phyloP scores from a whole-genome alignment of 2,888 invertebrate species.

The Camponotus fellah region DNA sequence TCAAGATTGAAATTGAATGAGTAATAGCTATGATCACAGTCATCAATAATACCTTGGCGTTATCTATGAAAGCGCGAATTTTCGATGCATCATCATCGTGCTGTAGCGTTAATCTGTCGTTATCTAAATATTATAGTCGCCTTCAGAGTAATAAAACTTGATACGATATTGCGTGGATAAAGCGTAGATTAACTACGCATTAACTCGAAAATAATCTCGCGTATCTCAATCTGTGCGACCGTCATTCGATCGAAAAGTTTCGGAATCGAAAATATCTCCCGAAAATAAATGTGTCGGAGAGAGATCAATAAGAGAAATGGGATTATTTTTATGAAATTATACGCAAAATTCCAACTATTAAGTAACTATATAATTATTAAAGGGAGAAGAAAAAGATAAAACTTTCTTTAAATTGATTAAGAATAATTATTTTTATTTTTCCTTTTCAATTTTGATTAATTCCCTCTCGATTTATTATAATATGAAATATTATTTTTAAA shows the following conservation, averaged over 20 bases:
- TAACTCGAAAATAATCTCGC: neutral
- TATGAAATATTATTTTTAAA: too few species aligned
- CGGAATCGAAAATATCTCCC: neutral
- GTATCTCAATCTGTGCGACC: neutral
- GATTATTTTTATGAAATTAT: neutral
- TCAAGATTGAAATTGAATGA: neutral
- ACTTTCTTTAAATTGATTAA: neutral
- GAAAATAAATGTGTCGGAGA: neutral
- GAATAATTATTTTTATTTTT: too few species aligned
- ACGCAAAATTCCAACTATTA: too few species aligned
- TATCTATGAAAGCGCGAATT: neutral
- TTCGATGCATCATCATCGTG: neutral
- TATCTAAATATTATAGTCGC: neutral
- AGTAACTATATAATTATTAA: neutral
- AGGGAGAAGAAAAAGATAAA: neutral
- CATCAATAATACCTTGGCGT: neutral
- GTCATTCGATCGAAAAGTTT: neutral
- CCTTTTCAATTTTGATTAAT: too few species aligned
- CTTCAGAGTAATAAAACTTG: conserved; percentile 3
- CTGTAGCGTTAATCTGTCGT: neutral
- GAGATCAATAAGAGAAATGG: neutral
- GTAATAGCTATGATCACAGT: neutral
- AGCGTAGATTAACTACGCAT: neutral
- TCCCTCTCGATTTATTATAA: too few species aligned
- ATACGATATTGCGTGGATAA: neutral